Evolutionary conservation across 2,797 vertebrate species (phyloP), one percentile per base, ranked within the genome.

Genomic region (Oryzias dopingdopingensis): DNA sequence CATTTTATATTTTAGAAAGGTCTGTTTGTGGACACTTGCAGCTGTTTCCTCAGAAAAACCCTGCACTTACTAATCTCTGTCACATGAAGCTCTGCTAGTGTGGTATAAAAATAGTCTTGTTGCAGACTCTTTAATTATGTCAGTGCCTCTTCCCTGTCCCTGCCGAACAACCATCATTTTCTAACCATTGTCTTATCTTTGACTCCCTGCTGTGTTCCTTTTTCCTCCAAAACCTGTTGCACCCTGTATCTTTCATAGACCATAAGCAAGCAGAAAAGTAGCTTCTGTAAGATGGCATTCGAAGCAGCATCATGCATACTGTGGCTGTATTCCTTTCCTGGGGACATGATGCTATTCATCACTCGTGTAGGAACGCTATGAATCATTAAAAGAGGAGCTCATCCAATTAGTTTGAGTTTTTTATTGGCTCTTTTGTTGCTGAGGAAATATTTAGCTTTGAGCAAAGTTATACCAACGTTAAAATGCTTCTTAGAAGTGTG

Each of bases 181-280:
- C 52, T 58, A 49, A 43, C 54, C 49, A 41, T 17, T 77, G 42
- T 44, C 49, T 63, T 67, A 48, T 62, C 53, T 54, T 14, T 24
- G 10, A 3, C 29, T 17, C 2, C 17, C 22, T 46, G 18, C 1
- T 37, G 24, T 54, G 4, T 46, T 22, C 42, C 5, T 52, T 5
- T 20, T 59, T 68, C 24, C 20, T 22, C 14, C 13, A n/a, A 44
- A 42, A 26, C 1, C 4, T 26, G 3, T 24, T 23, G 29, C 12
- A 40, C 17, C 16, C 1, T 8, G 6, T 42, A 43, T 56, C 15
- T 23, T 32, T 32, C 16, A 17, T 29, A n/a, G 44, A 50, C 23
- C 41, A 4, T 18, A 26, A 48, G 49, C 41, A 41, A 13, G 6
- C 16, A 51, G 18, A 29, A 51, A n/a, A 44, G 14, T 44, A 2